Conservation (phyloP, 2,113 vertebrate genomes). For the Salvator merianae region DNA sequence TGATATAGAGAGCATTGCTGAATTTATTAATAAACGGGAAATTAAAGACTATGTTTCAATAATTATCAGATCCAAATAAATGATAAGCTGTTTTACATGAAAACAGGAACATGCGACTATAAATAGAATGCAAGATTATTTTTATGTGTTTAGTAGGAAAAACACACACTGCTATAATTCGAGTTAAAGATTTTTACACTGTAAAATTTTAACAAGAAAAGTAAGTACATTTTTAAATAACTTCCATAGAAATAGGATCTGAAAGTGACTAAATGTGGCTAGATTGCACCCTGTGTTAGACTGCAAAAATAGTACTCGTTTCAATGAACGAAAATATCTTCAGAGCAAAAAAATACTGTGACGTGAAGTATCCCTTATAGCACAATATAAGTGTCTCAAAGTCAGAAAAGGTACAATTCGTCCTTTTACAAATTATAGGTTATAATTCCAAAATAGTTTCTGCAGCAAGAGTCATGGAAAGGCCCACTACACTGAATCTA, state of each 20-base stretch:
- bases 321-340: slow-evolving; percentile 18
- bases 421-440: slow-evolving; percentile 2
- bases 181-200: too few relatives aligned
- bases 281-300: background rate
- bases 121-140: slow-evolving; percentile 33
- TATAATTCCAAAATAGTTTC: slow-evolving; percentile 4
- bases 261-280: background rate
- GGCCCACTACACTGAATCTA: background rate
- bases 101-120: background rate
- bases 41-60: too few relatives aligned
- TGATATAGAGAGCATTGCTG: too few relatives aligned
- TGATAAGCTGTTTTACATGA: background rate
- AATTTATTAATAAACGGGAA: too few relatives aligned
- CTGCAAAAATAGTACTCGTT: slow-evolving; percentile 42
- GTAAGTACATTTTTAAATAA: background rate
- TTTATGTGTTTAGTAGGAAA: slow-evolving; percentile 20
- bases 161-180: background rate
- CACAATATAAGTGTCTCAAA: background rate
- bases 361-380: background rate
- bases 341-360: slow-evolving; percentile 12
- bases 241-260: background rate
- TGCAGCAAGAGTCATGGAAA: background rate
- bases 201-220: background rate
- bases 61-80: too few relatives aligned
- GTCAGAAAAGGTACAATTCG: background rate